Conservation (phyloP, 2,888 invertebrate genomes). For the Ormyrus labotus region DNA sequence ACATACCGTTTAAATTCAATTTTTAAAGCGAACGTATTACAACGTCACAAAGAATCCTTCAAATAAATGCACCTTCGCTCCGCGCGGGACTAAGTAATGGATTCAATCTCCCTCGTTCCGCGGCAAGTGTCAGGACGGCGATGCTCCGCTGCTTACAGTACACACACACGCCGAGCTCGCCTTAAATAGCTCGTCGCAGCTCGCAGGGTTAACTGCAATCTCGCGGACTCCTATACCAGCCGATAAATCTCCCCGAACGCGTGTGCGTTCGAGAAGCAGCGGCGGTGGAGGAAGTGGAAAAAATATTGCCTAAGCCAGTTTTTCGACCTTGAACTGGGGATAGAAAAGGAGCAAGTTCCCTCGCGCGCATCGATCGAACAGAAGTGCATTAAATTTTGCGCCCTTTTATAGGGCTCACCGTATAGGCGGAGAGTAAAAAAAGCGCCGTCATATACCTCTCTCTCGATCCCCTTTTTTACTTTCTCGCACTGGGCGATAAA, state of each 20-base stretch:
- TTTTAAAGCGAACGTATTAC: too few relatives aligned
- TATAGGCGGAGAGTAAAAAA: neutral
- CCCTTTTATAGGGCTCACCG: constrained; percentile 20
- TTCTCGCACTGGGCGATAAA: neutral
- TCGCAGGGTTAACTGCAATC: constrained; percentile 8
- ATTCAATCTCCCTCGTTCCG: constrained; percentile 19
- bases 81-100: constrained; percentile 15
- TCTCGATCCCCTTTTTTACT: neutral
- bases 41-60: neutral
- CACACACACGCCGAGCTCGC: neutral
- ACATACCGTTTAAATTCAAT: too few relatives aligned
- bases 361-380: constrained; percentile 29
- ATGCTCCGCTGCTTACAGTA: too few relatives aligned
- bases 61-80: neutral
- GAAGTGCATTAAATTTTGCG: constrained; percentile 44
- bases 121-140: neutral
- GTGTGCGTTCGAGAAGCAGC: neutral
- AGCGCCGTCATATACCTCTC: too few relatives aligned
- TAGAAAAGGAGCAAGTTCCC: neutral
- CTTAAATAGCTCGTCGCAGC: neutral
- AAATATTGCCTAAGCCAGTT: constrained; percentile 13
- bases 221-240: neutral
- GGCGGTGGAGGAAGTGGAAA: neutral
- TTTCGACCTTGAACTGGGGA: constrained; percentile 28
- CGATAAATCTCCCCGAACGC: constrained; percentile 25